Percentiles rank a stretch among this genome's conserved stretches.
These are phyloP conservation scores for Trichechus manatus DNA, from an alignment of 2,113 vertebrate genomes.

Conservation along the genomic window DNA sequence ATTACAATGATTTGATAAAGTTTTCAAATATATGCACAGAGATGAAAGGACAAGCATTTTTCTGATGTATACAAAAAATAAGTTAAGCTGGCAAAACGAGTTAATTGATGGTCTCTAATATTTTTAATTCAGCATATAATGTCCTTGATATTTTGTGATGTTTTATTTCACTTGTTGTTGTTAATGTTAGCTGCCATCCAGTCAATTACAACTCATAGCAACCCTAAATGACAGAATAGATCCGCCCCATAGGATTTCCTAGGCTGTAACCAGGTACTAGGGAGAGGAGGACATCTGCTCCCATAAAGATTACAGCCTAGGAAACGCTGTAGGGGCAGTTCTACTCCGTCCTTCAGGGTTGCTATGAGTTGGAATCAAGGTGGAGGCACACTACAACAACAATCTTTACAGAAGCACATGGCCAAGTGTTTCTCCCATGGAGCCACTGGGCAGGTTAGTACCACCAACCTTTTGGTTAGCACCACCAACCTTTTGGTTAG, in stretches of 20 bases:
- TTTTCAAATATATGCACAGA: slow-evolving; percentile 6
- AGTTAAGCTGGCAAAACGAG: slow-evolving; percentile 28
- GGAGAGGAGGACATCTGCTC: not conserved
- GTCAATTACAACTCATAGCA: not conserved
- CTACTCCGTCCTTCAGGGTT: not conserved
- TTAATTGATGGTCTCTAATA: slow-evolving; percentile 42
- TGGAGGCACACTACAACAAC: not conserved
- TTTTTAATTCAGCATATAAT: slow-evolving; percentile 56
- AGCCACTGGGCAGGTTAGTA: not conserved
- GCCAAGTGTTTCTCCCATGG: not conserved
- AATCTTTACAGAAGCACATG: not conserved
- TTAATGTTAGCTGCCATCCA: not conserved
- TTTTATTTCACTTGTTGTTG: slow-evolving; percentile 1
- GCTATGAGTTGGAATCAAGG: not conserved
- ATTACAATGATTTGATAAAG: slow-evolving; percentile 56
- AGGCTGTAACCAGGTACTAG: no score
- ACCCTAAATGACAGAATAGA: not conserved
- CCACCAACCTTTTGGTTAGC: not conserved
- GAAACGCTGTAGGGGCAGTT: not conserved
- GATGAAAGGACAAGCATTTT: slow-evolving; percentile 43
- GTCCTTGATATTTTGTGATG: slow-evolving; percentile 22
- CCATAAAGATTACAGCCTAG: not conserved
- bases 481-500: not conserved
- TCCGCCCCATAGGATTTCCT: not conserved
- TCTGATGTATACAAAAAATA: slow-evolving; percentile 37